Evolutionary conservation across 2,888 invertebrate species (phyloP).

Genomic region (Epinotia ramella): DNA sequence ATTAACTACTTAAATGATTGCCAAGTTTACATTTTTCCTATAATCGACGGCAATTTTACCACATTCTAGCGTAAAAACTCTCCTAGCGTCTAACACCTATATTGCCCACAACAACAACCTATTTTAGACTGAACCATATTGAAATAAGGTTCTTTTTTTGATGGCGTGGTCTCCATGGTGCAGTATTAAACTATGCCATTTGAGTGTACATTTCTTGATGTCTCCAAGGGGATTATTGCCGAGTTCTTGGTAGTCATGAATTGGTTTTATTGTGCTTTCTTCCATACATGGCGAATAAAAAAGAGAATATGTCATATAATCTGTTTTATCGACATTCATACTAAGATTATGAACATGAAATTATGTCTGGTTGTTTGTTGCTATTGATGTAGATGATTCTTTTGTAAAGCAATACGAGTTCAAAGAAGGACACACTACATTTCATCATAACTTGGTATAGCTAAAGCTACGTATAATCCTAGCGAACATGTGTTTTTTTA

Average conservation of each 20-base stretch:
- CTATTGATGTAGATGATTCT: no score
- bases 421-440: no score
- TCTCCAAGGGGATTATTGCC: constrained; percentile 7
- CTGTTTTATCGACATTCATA: background rate
- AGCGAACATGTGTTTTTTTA: no score
- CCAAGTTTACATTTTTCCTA: constrained; percentile 59
- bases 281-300: background rate
- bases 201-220: constrained; percentile 15
- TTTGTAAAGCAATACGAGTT: no score
- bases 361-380: no score
- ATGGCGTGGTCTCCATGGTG: background rate
- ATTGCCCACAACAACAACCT: background rate
- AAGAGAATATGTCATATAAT: background rate
- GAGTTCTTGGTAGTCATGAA: constrained; percentile 1
- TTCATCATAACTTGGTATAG: no score
- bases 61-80: constrained; percentile 52
- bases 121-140: background rate
- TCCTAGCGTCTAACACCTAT: constrained; percentile 43
- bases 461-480: no score
- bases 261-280: background rate
- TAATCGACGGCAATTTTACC: constrained; percentile 59
- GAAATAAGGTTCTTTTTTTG: background rate
- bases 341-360: background rate
- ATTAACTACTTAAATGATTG: constrained; percentile 65
- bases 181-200: constrained; percentile 17